phyloP scores from a whole-genome alignment of 2,797 vertebrate genomes.

The Prunella strophiata region DNA sequence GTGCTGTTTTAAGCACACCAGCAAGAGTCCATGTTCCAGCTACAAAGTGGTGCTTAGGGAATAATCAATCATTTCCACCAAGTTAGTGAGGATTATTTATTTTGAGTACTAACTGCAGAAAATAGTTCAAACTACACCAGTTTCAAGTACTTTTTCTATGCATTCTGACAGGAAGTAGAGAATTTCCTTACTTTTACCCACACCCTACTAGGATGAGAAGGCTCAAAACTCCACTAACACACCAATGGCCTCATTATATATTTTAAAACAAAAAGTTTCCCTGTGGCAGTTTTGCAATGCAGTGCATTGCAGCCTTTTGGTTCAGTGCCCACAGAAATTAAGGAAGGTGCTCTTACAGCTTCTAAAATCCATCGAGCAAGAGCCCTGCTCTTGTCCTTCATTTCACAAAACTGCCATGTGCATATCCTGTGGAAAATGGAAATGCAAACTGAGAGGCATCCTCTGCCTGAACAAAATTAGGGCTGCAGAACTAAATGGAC shows the following conservation, averaged over 20 bases:
- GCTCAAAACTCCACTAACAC: background rate
- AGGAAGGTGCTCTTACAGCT: background rate
- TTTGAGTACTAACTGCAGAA: background rate
- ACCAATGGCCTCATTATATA: background rate
- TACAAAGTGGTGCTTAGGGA: slow-evolving; percentile 10
- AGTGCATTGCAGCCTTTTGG: background rate
- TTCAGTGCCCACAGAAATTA: background rate
- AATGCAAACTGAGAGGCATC: background rate
- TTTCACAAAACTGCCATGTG: background rate
- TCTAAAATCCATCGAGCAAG: background rate
- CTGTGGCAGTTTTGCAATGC: background rate
- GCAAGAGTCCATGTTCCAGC: background rate
- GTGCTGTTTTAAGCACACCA: slow-evolving; percentile 3
- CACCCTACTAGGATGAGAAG: background rate
- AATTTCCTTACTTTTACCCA: background rate
- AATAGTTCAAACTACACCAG: background rate
- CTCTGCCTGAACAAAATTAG: background rate
- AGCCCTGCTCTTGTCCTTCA: background rate
- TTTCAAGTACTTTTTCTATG: background rate
- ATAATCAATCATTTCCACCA: slow-evolving; percentile 32
- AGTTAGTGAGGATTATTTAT: slow-evolving; percentile 35
- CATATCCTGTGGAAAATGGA: background rate
- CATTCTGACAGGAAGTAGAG: background rate
- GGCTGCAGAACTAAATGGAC: background rate
- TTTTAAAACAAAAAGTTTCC: background rate